These are phyloP conservation scores for Ophiothrix spiculata DNA, from an alignment of 35 echinoderm and acorn worm genomes.

Conservation along the genomic window DNA sequence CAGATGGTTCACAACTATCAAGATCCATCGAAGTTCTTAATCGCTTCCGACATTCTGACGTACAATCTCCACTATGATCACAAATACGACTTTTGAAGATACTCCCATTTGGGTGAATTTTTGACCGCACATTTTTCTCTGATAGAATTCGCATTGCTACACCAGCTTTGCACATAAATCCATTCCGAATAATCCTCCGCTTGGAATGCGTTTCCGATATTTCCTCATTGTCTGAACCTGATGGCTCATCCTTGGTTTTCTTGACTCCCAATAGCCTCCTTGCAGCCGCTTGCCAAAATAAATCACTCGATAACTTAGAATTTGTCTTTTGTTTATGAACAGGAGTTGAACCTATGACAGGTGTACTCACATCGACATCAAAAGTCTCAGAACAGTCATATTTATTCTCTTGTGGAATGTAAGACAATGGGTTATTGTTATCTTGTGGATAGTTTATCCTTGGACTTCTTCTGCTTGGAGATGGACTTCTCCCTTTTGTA, in stretches of 20 bases:
- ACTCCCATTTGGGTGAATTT: neutral
- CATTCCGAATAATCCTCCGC: neutral
- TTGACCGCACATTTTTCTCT: neutral
- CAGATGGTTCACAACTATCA: neutral
- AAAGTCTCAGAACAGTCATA: neutral
- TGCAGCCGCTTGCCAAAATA: neutral
- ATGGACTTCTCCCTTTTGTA: neutral
- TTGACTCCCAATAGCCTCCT: neutral
- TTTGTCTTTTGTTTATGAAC: neutral
- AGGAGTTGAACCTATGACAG: neutral
- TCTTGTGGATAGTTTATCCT: neutral
- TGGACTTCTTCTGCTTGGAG: neutral
- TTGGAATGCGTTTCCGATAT: neutral
- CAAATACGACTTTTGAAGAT: neutral
- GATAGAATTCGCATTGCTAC: neutral
- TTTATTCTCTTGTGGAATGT: neutral
- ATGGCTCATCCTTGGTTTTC: neutral
- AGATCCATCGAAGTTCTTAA: neutral
- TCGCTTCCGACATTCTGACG: neutral
- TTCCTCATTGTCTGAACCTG: no score
- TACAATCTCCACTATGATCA: neutral
- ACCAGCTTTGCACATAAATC: neutral
- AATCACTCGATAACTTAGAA: neutral
- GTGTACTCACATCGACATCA: neutral
- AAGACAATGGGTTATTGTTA: neutral